Evolutionary conservation across 2,113 vertebrate genomes (phyloP), one percentile per base, ranked within the genome.

Genomic region (Triplophysa siluroides): DNA sequence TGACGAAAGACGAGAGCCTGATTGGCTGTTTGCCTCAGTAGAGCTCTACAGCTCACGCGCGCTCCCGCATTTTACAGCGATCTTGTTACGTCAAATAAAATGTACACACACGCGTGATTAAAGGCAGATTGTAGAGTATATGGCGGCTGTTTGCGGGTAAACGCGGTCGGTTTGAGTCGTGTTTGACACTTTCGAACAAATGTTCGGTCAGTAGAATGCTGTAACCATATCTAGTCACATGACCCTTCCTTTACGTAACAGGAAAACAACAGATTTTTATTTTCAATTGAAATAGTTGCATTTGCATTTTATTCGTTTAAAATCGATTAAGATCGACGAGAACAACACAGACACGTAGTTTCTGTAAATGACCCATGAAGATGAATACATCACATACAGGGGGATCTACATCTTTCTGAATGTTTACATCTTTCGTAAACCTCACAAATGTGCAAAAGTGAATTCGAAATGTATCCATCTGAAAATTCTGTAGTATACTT

Each of bases 21-120:
- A 86, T 88, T 88, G 85, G 87, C 78, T 83, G 78, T 63, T 21
- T 11, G 41, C 74, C 65, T 50, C 87, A 86, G 87, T 88, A 88
- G 87, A 88, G 18, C 78, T 88, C 87, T 88, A 88, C 86, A 67
- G 62, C 21, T 61, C 80, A 71, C 52, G 63, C 63, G 70, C 50
- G 26, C 62, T 5, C 78, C 72, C 72, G 72, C 73, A 47, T 26
- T 13, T 26, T 8, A 11, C 58, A 26, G 4, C 1, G 50, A 18
- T 4, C 14, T 52, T 52, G 1, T 14, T 13, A 14, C 50, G 16
- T 18, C 1, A 16, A 56, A 8, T 6, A 14, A 52, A 4, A 7
- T 16, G 12, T 6, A 52, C 2, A 52, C 50, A 52, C 50, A 18
- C 16, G 50, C 13, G 50, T 14, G 16, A 52, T 52, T 6, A 14